These are phyloP conservation scores for Oxygymnocypris stewartii DNA, from an alignment of 2,113 vertebrate species.

Conservation along the genomic window DNA sequence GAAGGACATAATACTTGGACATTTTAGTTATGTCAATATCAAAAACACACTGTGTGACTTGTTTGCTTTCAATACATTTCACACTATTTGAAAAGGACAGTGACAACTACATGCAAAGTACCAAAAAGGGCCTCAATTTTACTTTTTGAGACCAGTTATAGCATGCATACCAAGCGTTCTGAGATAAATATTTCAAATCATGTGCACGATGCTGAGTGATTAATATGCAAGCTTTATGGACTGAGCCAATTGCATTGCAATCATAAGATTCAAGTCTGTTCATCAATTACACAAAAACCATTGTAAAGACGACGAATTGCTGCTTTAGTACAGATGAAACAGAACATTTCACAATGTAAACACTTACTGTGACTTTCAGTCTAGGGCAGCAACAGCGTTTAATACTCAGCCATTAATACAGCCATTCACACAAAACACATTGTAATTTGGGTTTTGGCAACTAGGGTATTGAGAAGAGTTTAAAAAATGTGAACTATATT, in stretches of 20 bases:
- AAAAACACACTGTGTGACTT: not conserved
- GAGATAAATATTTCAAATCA: not conserved
- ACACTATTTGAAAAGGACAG: not conserved
- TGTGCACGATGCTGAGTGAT: not conserved
- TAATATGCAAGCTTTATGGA: not conserved
- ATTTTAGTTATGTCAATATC: not conserved
- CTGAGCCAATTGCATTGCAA: not conserved
- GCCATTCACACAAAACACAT: not conserved
- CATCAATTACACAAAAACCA: not conserved
- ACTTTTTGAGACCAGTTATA: not conserved
- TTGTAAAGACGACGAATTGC: not conserved
- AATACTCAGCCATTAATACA: no score
- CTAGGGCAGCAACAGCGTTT: not conserved
- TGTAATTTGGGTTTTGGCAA: not conserved
- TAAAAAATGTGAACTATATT: not conserved
- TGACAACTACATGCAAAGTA: not conserved
- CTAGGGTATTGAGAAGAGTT: not conserved
- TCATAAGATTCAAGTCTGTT: not conserved
- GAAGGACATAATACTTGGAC: not conserved
- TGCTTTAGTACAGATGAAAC: not conserved
- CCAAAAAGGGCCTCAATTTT: not conserved
- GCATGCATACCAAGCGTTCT: not conserved
- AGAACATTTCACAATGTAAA: not conserved
- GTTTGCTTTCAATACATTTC: not conserved
- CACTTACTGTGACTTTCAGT: not conserved